Conservation (phyloP, 2,113 vertebrate species). For the Taxidea taxus region DNA sequence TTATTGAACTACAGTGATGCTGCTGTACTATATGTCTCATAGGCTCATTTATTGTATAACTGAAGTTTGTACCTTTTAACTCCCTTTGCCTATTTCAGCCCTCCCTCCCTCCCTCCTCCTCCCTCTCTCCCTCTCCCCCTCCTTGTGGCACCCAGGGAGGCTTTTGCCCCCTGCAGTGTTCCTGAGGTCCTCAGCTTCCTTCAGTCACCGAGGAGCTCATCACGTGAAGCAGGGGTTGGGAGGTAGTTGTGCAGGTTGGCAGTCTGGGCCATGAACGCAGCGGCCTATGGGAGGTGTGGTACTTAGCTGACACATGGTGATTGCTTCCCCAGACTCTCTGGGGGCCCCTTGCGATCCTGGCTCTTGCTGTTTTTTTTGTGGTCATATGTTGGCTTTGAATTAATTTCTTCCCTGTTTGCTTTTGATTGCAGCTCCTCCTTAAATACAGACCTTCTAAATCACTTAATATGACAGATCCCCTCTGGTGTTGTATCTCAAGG, state of each 20-base stretch:
- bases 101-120: background rate
- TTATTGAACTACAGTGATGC: background rate
- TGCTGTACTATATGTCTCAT: background rate
- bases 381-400: background rate
- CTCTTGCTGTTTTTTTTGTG: background rate
- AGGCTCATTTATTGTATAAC: background rate
- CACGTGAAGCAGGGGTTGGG: fast-evolving
- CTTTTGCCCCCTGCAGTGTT: no score
- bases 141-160: no score
- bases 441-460: background rate
- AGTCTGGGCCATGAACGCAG: fast-evolving
- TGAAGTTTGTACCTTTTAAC: background rate
- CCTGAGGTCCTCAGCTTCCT: no score
- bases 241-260: background rate
- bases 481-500: background rate
- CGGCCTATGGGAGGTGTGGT: no score
- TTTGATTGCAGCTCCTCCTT: background rate
- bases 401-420: background rate
- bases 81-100: background rate
- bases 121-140: background rate
- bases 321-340: background rate
- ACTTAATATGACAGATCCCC: background rate
- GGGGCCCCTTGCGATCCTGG: fast-evolving
- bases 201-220: background rate
- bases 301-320: fast-evolving